Evolutionary conservation across 1,140 invertebrate species (phyloP).

Genomic region (Scylla paramamosain): DNA sequence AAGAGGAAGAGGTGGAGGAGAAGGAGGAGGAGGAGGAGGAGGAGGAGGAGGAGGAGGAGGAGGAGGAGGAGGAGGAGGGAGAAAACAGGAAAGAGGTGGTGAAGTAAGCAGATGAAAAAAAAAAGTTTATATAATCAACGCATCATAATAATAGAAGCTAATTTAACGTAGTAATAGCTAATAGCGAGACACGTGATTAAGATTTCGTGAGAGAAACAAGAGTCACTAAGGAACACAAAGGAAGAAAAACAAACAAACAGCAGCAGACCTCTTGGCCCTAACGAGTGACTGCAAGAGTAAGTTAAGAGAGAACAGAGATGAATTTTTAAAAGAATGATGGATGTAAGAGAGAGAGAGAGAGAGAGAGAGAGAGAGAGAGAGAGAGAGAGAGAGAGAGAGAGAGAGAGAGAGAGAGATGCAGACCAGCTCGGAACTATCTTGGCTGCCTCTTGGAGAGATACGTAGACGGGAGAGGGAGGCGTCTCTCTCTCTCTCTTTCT

Average conservation of each 20-base stretch:
- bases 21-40: not conserved
- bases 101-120: not conserved
- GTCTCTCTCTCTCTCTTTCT: not conserved
- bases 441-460: not conserved
- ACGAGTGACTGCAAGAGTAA: too few species aligned
- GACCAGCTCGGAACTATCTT: not conserved
- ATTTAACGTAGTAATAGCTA: too few species aligned
- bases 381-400: not conserved
- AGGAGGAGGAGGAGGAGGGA: not conserved
- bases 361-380: slow-evolving; percentile 25
- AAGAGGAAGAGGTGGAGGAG: not conserved
- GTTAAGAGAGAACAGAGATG: too few species aligned
- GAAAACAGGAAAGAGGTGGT: not conserved
- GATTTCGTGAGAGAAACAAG: not conserved
- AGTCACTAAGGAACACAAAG: not conserved
- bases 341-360: not conserved
- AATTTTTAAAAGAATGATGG: not conserved
- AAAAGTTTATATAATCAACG: not conserved
- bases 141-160: not conserved
- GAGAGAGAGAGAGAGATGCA: not conserved
- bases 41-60: not conserved
- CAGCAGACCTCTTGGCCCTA: too few species aligned
- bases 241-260: too few species aligned
- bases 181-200: too few species aligned
- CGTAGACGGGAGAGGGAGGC: not conserved